Percentiles rank a stretch among this genome's conserved stretches.
Evolutionary conservation across 2,888 invertebrate species (phyloP).

Genomic region (Diadromus collaris): DNA sequence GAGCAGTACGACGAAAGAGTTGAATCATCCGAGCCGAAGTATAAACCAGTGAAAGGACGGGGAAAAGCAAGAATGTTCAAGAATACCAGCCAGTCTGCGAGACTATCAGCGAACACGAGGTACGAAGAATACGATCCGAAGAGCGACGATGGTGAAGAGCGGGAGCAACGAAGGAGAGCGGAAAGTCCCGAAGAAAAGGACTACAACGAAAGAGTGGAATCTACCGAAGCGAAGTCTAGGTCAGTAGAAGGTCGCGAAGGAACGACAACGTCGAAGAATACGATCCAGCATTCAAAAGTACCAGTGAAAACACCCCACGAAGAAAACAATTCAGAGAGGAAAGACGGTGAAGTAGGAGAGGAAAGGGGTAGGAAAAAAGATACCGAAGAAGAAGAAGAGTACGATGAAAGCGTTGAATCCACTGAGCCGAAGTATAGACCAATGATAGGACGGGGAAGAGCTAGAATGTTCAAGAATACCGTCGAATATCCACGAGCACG

Average conservation of each 20-base stretch:
- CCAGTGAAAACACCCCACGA: slow-evolving; percentile 71
- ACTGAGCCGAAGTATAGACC: neutral
- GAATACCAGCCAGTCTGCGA: too few relatives aligned
- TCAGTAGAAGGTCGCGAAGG: neutral
- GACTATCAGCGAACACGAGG: slow-evolving; percentile 64
- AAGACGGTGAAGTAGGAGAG: slow-evolving; percentile 22
- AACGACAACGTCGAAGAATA: neutral
- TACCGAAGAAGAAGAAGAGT: slow-evolving; percentile 2
- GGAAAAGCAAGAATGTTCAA: neutral
- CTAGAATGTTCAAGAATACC: neutral
- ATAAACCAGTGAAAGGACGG: neutral
- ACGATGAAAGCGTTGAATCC: neutral
- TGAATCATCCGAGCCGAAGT: neutral
- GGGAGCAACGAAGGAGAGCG: neutral
- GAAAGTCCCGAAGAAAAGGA: neutral
- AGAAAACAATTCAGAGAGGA: slow-evolving; percentile 69
- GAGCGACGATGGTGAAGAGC: slow-evolving; percentile 35
- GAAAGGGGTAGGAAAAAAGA: neutral
- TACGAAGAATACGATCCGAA: neutral
- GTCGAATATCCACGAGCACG: slow-evolving; percentile 13
- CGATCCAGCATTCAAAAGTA: neutral
- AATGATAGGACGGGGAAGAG: neutral
- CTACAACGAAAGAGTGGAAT: neutral
- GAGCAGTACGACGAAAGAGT: neutral
- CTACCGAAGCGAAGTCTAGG: neutral